A percentile compares a stretch with the other conserved stretches of the same genome.
Conservation (phyloP, 92 coral and sea anemone species). For the Umimayanthus kanabou region DNA sequence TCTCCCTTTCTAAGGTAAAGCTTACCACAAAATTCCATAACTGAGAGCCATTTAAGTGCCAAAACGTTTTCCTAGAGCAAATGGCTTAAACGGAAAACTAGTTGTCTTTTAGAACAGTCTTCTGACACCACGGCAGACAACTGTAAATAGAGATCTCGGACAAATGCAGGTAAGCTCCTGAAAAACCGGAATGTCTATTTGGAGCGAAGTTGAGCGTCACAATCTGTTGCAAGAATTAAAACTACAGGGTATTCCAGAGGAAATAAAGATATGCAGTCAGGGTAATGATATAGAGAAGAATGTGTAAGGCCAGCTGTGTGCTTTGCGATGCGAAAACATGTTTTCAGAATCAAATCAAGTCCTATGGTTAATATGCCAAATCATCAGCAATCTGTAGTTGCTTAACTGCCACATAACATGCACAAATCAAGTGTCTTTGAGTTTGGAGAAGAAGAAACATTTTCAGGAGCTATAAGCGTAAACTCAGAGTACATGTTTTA, state of each 20-base stretch:
- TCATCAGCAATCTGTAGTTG: neutral
- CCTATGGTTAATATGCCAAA: neutral
- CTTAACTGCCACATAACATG: neutral
- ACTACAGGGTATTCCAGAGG: neutral
- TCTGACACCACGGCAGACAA: neutral
- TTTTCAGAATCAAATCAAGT: neutral
- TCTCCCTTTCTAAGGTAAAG: neutral
- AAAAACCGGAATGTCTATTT: neutral
- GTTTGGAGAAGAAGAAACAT: neutral
- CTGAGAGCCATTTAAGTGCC: neutral
- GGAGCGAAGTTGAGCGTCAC: neutral
- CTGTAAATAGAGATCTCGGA: neutral
- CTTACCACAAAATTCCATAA: conserved; percentile 12
- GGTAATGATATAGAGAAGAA: neutral
- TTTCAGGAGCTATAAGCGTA: neutral
- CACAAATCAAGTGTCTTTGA: neutral
- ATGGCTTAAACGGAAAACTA: neutral
- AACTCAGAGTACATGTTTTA: neutral
- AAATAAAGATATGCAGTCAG: conserved; percentile 6
- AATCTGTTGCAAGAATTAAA: neutral
- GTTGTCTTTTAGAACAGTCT: neutral
- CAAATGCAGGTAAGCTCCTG: neutral
- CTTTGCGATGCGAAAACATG: neutral
- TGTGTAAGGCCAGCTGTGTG: neutral
- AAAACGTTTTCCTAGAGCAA: neutral